These are phyloP conservation scores for Eurystomus glaucurus DNA, from an alignment of 2,797 vertebrate genomes.

Conservation along the genomic window DNA sequence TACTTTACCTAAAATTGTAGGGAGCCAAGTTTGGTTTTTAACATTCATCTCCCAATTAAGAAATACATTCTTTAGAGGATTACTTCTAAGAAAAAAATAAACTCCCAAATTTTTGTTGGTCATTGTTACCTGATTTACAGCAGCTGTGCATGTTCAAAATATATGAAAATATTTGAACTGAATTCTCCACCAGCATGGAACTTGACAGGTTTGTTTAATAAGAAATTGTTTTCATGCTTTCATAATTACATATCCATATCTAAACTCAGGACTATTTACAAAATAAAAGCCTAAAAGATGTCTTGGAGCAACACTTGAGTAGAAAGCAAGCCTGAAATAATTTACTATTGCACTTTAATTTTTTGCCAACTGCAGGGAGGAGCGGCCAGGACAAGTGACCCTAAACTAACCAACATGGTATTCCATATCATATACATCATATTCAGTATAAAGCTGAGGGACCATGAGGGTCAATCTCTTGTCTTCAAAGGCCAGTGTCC, in stretches of 20 bases:
- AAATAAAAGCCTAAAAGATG: neutral
- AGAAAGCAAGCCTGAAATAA: neutral
- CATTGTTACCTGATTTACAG: neutral
- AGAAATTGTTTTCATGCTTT: neutral
- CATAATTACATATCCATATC: neutral
- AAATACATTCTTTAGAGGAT: neutral
- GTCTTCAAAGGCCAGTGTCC: too few relatives aligned
- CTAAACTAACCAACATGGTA: too few relatives aligned
- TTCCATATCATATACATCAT: too few relatives aligned
- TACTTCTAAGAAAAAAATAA: neutral
- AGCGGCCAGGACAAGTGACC: too few relatives aligned
- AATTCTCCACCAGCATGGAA: neutral
- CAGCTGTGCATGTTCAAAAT: neutral
- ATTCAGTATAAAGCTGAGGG: too few relatives aligned
- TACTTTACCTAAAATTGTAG: neutral
- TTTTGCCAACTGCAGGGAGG: neutral
- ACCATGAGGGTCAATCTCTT: too few relatives aligned
- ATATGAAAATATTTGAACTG: neutral
- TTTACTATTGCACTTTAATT: neutral
- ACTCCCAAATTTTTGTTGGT: accelerated
- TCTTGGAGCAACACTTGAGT: neutral
- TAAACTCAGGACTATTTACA: neutral
- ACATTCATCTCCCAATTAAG: neutral
- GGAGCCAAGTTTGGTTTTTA: neutral
- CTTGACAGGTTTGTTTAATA: neutral